Evolutionary conservation across 2,888 invertebrate species (phyloP).

Genomic region (Chironomus riparius): DNA sequence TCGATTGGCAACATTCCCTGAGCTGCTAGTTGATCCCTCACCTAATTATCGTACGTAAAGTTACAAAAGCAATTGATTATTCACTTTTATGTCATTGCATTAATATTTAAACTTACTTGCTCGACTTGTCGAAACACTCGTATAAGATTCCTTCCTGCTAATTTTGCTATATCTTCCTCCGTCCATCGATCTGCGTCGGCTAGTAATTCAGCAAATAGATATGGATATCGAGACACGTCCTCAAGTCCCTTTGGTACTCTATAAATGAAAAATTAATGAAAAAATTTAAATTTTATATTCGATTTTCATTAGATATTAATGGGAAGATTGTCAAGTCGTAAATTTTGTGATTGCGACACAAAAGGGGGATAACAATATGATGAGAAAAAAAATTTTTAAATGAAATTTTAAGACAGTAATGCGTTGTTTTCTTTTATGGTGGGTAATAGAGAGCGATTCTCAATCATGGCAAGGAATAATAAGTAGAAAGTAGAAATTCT

Average conservation of each 20-base stretch:
- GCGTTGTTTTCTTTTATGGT: too few species aligned
- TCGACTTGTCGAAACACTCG: slow-evolving; percentile 69
- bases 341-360: neutral
- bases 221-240: slow-evolving; percentile 78
- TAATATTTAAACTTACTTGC: slow-evolving; percentile 50
- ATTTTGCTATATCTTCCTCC: slow-evolving; percentile 70
- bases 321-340: neutral
- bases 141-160: slow-evolving; percentile 75
- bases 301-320: neutral
- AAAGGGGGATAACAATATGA: too few species aligned
- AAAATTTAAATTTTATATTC: neutral
- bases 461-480: too few species aligned
- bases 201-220: slow-evolving; percentile 68
- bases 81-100: too few species aligned
- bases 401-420: too few species aligned
- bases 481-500: too few species aligned
- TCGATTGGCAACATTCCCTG: slow-evolving; percentile 49
- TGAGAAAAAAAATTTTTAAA: too few species aligned
- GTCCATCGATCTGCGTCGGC: slow-evolving; percentile 68
- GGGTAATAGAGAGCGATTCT: too few species aligned
- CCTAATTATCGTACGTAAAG: slow-evolving; percentile 37
- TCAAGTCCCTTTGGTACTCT: slow-evolving; percentile 65
- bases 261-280: neutral
- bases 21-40: slow-evolving; percentile 49
- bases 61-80: neutral